Percentiles rank a stretch among this genome's conserved stretches.
Conservation (phyloP, 1,140 invertebrate species). For the Penaeus chinensis region DNA sequence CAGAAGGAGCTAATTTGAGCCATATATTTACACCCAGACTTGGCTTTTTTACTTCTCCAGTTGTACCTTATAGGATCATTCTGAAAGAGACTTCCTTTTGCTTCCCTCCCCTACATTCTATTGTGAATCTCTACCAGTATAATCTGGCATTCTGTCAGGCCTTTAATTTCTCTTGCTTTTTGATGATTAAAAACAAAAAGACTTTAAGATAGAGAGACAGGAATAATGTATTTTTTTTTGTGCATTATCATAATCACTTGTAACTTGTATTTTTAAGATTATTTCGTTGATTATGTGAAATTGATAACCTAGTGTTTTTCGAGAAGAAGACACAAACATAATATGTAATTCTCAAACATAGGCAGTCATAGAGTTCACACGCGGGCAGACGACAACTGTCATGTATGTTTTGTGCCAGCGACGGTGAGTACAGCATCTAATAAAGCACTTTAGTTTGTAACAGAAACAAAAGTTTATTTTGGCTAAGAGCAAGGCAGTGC, state of each 20-base stretch:
- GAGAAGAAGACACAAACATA: slow-evolving; percentile 58
- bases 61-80: too few relatives aligned
- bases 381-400: slow-evolving; percentile 61
- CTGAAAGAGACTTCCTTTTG: too few relatives aligned
- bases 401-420: slow-evolving; percentile 63
- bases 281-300: slow-evolving; percentile 42
- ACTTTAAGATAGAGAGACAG: slow-evolving; percentile 1
- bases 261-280: slow-evolving; percentile 36
- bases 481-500: slow-evolving; percentile 25
- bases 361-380: slow-evolving; percentile 64
- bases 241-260: slow-evolving; percentile 29
- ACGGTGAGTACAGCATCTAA: slow-evolving; percentile 62
- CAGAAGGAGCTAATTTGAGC: too few relatives aligned
- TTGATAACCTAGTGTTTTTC: slow-evolving; percentile 56
- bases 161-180: slow-evolving; percentile 34
- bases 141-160: slow-evolving; percentile 30
- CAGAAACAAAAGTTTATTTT: slow-evolving; percentile 34
- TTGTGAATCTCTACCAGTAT: slow-evolving; percentile 19
- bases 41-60: slow-evolving; percentile 4
- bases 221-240: slow-evolving; percentile 15
- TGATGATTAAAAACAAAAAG: slow-evolving; percentile 23
- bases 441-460: slow-evolving; percentile 60
- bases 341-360: slow-evolving; percentile 63
- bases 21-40: too few relatives aligned
- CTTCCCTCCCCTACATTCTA: slow-evolving; percentile 6